These are phyloP conservation scores for Oxystoma pomonae DNA, from an alignment of 2,888 invertebrate genomes.

Conservation along the genomic window DNA sequence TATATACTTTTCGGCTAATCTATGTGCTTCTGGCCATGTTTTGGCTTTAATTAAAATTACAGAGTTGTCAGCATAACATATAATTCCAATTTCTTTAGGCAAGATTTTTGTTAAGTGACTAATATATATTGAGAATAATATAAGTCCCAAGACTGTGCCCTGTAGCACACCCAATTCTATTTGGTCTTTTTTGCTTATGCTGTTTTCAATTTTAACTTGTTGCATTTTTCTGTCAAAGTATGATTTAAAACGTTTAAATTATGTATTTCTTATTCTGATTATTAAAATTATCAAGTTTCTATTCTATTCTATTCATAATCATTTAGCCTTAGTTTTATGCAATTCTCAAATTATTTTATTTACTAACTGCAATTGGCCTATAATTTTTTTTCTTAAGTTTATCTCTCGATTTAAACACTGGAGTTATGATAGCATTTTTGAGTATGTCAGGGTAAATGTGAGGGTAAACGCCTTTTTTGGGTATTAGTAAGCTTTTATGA, in stretches of 20 bases:
- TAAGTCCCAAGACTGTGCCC: background rate
- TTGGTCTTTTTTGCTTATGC: background rate
- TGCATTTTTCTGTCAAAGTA: background rate
- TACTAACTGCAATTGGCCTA: background rate
- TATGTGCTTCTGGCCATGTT: no score
- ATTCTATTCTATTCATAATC: background rate
- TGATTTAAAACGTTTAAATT: background rate
- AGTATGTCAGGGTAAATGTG: no score
- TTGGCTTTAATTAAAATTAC: background rate
- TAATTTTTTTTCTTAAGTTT: background rate
- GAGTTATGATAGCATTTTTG: no score
- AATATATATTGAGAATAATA: background rate
- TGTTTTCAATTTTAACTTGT: background rate
- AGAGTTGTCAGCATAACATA: background rate
- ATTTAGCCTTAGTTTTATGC: background rate
- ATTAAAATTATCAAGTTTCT: background rate
- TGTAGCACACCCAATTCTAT: background rate
- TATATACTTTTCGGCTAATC: no score
- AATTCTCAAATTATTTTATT: background rate
- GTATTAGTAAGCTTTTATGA: background rate
- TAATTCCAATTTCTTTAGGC: background rate
- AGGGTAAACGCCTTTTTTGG: background rate
- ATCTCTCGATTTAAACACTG: background rate
- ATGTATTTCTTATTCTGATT: background rate
- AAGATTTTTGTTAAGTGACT: no score